Base-by-base conservation (phyloP, 2,888 invertebrate genomes). In the Nemotelus pantherinus region DNA sequence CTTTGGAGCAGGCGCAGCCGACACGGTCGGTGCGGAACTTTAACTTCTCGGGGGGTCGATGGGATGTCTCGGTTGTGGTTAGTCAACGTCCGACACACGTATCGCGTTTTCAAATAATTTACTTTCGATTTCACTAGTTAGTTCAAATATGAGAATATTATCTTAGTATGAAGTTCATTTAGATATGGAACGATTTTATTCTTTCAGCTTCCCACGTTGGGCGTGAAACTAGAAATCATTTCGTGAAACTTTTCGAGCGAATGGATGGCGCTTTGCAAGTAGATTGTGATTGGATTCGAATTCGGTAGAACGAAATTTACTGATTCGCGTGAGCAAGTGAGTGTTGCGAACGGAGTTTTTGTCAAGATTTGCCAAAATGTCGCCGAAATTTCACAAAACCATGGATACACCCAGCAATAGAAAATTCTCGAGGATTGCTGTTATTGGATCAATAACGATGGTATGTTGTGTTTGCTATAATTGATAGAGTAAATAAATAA, bases 381-480 rank as follows among this genome's bases (percentile, higher is more conserved):
- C 63, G 74, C 60, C 60, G 41, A 74, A 74, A 48, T 74, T 63
- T 9, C 60, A 74, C 47, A 60, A 50, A 45, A 63, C 74, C 2
- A 74, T 74, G 74, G 74, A 74, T 41, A 74, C 60, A 2, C 74
- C 74, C 2, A 60, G 50, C 53, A 74, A 74, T 48, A 60, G 50
- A 44, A 74, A 74, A 39, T 74, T 74, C 43, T 74, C 74, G 39
- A 41, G 74, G 48, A 74, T 74, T 9, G 74, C 74, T 2, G 60
- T 60, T 2, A 60, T 74, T 7, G 74, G 60, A 10, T 47, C 74
- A 9, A 64, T 79, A 65, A 77, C 75, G 45, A 64, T 79, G 77
- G 79, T 79, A 55, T 76, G 77, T 25, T 25, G 25, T 25, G 25
- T 25, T 25, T 25, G 25, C 25, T 25, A 25, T 25, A 25, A 25